These are phyloP conservation scores for Solenopsis fugax DNA, from an alignment of 1,140 invertebrate genomes.

Conservation along the genomic window DNA sequence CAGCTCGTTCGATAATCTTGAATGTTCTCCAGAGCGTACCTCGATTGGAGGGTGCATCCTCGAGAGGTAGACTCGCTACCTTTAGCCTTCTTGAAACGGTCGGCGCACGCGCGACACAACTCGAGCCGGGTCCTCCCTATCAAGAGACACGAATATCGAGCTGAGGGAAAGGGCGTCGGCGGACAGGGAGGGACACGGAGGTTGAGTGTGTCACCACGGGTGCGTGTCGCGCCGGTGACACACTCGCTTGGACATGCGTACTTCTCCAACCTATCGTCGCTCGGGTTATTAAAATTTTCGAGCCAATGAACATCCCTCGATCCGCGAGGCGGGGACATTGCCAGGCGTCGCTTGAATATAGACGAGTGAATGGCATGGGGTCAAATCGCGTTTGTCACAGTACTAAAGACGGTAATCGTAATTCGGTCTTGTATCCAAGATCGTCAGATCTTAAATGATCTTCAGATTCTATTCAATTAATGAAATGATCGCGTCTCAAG, in stretches of 20 bases:
- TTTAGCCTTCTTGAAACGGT: conserved; percentile 8
- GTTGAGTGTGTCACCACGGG: conserved; percentile 77
- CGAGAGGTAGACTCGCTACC: conserved; percentile 33
- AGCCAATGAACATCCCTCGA: conserved; percentile 83
- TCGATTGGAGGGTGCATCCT: conserved; percentile 19
- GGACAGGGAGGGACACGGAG: conserved; percentile 57
- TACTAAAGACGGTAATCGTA: neutral
- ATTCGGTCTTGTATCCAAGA: neutral
- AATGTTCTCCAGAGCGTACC: conserved; percentile 46
- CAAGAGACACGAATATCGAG: conserved; percentile 59
- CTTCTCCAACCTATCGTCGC: conserved; percentile 84
- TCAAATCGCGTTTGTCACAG: neutral
- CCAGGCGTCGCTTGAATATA: conserved; percentile 61
- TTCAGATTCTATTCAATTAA: neutral
- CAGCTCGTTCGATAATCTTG: conserved; percentile 17
- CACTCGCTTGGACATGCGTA: conserved; percentile 84
- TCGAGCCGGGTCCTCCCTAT: conserved; percentile 66
- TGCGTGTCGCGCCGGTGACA: conserved; percentile 83
- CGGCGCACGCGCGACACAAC: conserved; percentile 71
- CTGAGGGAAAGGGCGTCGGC: conserved; percentile 35
- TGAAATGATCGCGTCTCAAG: neutral
- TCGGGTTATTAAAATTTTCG: conserved; percentile 86
- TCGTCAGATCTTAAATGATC: neutral
- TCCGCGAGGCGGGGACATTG: conserved; percentile 72
- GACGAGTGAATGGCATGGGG: neutral